Conservation (phyloP, 1,140 invertebrate species). For the Drosophila hydei region DNA sequence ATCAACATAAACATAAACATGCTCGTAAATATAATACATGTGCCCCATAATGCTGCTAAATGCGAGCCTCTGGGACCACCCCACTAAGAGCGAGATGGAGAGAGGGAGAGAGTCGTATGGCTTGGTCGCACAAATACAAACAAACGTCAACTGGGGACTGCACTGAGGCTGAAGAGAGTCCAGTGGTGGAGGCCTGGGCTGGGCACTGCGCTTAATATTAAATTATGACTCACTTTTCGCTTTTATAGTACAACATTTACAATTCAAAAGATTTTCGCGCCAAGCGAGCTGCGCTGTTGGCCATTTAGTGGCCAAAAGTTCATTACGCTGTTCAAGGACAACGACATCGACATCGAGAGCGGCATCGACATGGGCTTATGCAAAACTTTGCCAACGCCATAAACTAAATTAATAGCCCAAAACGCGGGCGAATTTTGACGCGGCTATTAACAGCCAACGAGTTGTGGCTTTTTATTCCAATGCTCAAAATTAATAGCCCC, state of each 20-base stretch:
- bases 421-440: slow-evolving; percentile 38
- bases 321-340: slow-evolving; percentile 57
- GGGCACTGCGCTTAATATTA: slow-evolving; percentile 40
- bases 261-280: slow-evolving; percentile 50
- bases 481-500: slow-evolving; percentile 36
- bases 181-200: not conserved
- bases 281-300: not conserved
- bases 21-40: slow-evolving; percentile 54
- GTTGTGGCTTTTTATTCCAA: slow-evolving; percentile 35
- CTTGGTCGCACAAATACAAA: slow-evolving; percentile 36
- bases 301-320: slow-evolving; percentile 41
- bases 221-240: slow-evolving; percentile 54
- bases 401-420: slow-evolving; percentile 57
- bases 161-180: slow-evolving; percentile 3
- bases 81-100: not conserved
- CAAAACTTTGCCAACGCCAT: slow-evolving; percentile 44
- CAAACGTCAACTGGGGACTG: slow-evolving; percentile 29
- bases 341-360: slow-evolving; percentile 10
- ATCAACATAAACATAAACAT: slow-evolving; percentile 52
- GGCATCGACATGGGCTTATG: slow-evolving; percentile 23
- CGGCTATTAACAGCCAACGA: slow-evolving; percentile 43
- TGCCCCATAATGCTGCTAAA: slow-evolving; percentile 36
- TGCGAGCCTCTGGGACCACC: slow-evolving; percentile 2
- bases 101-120: not conserved
- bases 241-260: slow-evolving; percentile 39